Evolutionary conservation across 2,888 invertebrate species (phyloP).

Genomic region (Pandemis cinnamomeana): DNA sequence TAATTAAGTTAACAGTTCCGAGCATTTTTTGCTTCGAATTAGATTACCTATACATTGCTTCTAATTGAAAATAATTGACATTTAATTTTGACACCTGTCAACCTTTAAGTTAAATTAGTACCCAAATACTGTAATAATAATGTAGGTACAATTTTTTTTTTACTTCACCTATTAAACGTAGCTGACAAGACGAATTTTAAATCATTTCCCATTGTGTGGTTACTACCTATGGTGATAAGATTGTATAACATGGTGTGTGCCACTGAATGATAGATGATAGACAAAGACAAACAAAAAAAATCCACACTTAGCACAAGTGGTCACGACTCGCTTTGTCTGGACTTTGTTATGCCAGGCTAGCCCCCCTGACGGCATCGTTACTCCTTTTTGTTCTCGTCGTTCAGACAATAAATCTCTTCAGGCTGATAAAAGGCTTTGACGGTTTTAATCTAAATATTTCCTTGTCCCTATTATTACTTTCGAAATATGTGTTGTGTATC

Average conservation of each 20-base stretch:
- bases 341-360: neutral
- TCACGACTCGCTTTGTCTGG: neutral
- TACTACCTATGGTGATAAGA: too few relatives aligned
- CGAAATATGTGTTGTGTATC: too few relatives aligned
- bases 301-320: neutral
- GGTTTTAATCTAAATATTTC: neutral
- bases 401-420: neutral
- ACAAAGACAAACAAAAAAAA: neutral
- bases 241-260: too few relatives aligned
- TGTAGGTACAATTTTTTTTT: neutral
- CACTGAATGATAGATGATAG: too few relatives aligned
- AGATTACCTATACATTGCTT: neutral
- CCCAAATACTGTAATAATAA: neutral
- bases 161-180: neutral
- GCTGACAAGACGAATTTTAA: too few relatives aligned
- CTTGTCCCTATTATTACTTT: too few relatives aligned
- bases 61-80: neutral
- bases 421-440: neutral
- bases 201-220: too few relatives aligned
- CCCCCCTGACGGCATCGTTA: neutral
- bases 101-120: neutral
- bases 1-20: neutral
- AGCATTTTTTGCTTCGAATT: neutral
- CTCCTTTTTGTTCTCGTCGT: neutral
- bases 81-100: neutral